Evolutionary conservation across 2,888 invertebrate species (phyloP), one percentile per base, ranked within the genome.

Genomic region (Meteorus colon): DNA sequence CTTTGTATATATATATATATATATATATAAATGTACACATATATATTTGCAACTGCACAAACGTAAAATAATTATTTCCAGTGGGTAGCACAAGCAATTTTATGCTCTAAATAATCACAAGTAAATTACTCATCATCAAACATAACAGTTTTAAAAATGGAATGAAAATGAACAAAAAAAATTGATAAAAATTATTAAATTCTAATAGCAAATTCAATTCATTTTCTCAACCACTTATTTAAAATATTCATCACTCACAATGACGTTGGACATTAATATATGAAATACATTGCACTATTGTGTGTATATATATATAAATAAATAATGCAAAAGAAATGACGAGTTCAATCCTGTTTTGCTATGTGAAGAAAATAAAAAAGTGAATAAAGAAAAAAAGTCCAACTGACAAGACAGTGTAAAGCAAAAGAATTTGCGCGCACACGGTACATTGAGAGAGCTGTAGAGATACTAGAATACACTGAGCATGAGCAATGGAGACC

Each of bases 21-120:
- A 34, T 34, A 34, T n/a, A n/a, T 19, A 19, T 19, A 19, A 1
- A 55, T 55, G 16, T 48, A 37, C 31, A 14, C 31, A 10, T n/a
- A 16, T 51, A 31, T 45, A 63, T 19, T 62, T 62, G 63, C 63
- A 72, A 62, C 48, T 73, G 73, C 78, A 59, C 51, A 78, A 78
- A 77, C 75, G 74, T 77, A 72, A 73, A 80, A 84, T 82, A 81
- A 86, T 86, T 84, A 84, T 86, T 85, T 85, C 83, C 78, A 85
- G 83, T 79, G 84, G 84, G 76, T 81, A 75, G 79, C 79, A 79
- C 82, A 81, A 82, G 81, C 83, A 83, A 85, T 87, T 88, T 88
- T 88, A 87, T 87, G 88, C 88, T 89, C 88, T 88, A 85, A 83
- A 89, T 88, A 88, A 81, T 84, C 79, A 81, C 55, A 24, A 55